A percentile compares a stretch with the other conserved stretches of the same genome.
Conservation (phyloP, 2,797 vertebrate species). For the Channallabes apus region DNA sequence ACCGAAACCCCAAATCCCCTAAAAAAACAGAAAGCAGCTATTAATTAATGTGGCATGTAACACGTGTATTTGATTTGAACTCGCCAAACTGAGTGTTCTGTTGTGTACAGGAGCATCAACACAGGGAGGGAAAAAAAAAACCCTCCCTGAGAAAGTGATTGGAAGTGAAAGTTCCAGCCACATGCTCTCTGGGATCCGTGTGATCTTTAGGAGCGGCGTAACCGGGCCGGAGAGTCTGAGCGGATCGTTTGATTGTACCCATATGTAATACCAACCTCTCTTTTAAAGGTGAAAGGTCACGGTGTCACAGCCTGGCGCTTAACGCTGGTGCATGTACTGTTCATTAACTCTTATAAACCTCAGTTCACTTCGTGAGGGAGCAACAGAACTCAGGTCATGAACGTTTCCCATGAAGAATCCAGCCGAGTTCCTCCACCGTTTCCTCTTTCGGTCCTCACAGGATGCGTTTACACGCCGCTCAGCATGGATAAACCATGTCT, state of each 20-base stretch:
- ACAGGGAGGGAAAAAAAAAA: not conserved
- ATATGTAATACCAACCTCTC: slow-evolving; percentile 53
- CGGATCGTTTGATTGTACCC: slow-evolving; percentile 62
- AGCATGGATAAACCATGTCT: slow-evolving; percentile 61
- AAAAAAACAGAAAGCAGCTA: no score
- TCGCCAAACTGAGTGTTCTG: not conserved
- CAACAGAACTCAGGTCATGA: slow-evolving; percentile 62
- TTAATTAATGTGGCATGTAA: not conserved
- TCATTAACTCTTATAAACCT: slow-evolving; percentile 67
- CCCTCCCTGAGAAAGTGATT: not conserved
- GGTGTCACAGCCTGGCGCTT: slow-evolving; percentile 55
- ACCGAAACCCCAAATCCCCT: no score
- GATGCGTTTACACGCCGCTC: slow-evolving; percentile 61
- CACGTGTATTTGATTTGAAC: not conserved
- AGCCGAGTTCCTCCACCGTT: slow-evolving; percentile 49
- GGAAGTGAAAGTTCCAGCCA: slow-evolving; percentile 39
- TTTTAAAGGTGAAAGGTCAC: slow-evolving; percentile 61
- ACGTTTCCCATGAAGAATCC: slow-evolving; percentile 60
- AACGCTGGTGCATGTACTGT: slow-evolving; percentile 59
- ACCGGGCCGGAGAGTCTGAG: slow-evolving; percentile 41
- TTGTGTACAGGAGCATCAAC: slow-evolving; percentile 18
- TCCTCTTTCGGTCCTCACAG: slow-evolving; percentile 57
- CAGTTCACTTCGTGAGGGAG: slow-evolving; percentile 61
- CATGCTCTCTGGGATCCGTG: slow-evolving; percentile 31
- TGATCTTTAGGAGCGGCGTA: slow-evolving; percentile 35